These are phyloP conservation scores for Falco cherrug DNA, from an alignment of 2,797 vertebrate genomes.

Conservation along the genomic window DNA sequence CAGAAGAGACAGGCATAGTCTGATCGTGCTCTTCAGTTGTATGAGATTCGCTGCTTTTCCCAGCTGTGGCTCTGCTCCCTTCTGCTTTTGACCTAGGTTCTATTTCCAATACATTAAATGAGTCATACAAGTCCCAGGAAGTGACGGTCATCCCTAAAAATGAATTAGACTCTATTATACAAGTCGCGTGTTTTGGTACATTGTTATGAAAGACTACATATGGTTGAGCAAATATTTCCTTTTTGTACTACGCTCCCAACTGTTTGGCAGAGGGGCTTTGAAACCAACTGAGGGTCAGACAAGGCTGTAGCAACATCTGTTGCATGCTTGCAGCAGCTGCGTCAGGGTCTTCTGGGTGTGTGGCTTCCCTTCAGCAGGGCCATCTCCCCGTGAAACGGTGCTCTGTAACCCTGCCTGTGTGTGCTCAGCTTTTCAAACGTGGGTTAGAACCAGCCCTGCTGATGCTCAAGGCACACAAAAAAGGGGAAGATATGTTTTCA, in stretches of 20 bases:
- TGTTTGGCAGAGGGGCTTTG: background rate
- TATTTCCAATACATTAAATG: constrained; percentile 30
- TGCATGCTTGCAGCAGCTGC: background rate
- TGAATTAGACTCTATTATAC: background rate
- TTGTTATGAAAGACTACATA: background rate
- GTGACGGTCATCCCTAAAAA: constrained; percentile 79
- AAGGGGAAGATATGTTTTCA: background rate
- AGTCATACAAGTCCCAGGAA: constrained; percentile 83
- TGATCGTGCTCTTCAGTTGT: constrained; percentile 12
- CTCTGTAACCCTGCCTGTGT: background rate
- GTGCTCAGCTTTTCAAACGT: background rate
- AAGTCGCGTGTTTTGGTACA: rapidly evolving
- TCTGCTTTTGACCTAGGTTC: background rate
- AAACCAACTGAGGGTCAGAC: background rate
- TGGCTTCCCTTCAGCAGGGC: background rate
- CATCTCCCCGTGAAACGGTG: background rate
- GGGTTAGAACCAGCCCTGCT: background rate
- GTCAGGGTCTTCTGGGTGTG: background rate
- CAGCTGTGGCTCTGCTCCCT: background rate
- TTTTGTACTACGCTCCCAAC: background rate
- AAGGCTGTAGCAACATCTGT: background rate
- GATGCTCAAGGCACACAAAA: background rate
- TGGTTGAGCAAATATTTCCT: background rate
- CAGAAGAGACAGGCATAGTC: constrained; percentile 60
- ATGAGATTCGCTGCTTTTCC: background rate